Percentiles rank a stretch among this genome's conserved stretches.
Evolutionary conservation across 37 sponge, comb jelly and placozoan species (phyloP).

Genomic region (Geodia barretti): DNA sequence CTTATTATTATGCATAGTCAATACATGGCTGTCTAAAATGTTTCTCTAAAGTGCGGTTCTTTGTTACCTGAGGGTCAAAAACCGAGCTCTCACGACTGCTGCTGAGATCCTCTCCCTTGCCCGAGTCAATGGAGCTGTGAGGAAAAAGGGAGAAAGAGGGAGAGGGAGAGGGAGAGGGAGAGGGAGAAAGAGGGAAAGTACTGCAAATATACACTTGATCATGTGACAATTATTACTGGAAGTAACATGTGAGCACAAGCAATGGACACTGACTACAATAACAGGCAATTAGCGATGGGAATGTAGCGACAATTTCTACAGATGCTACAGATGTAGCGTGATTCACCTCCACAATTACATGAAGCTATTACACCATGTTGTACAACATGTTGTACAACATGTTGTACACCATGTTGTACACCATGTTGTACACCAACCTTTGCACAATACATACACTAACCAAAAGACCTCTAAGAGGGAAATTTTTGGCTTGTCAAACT

Average conservation of each 20-base stretch:
- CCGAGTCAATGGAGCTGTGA: constrained; percentile 9
- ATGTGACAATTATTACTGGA: not conserved
- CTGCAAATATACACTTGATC: not conserved
- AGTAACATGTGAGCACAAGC: not conserved
- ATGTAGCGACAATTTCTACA: not conserved
- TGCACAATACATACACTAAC: too few species aligned
- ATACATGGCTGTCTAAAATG: too few species aligned
- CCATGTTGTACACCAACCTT: too few species aligned
- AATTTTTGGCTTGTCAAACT: too few species aligned
- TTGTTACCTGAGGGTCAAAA: not conserved
- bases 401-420: too few species aligned
- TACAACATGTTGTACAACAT: too few species aligned
- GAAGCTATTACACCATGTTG: too few species aligned
- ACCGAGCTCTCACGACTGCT: constrained; percentile 14
- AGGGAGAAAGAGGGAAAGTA: not conserved
- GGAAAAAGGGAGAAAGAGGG: constrained; percentile 19
- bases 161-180: constrained; percentile 10
- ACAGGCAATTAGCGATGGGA: not conserved
- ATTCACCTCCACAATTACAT: too few species aligned
- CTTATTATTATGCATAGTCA: too few species aligned
- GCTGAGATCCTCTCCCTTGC: constrained; percentile 10
- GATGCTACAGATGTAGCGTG: too few species aligned
- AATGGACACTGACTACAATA: not conserved
- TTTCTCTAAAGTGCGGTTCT: not conserved
- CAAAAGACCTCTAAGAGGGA: too few species aligned